Evolutionary conservation across 2,888 invertebrate genomes (phyloP).

Genomic region (Clivina fossor): DNA sequence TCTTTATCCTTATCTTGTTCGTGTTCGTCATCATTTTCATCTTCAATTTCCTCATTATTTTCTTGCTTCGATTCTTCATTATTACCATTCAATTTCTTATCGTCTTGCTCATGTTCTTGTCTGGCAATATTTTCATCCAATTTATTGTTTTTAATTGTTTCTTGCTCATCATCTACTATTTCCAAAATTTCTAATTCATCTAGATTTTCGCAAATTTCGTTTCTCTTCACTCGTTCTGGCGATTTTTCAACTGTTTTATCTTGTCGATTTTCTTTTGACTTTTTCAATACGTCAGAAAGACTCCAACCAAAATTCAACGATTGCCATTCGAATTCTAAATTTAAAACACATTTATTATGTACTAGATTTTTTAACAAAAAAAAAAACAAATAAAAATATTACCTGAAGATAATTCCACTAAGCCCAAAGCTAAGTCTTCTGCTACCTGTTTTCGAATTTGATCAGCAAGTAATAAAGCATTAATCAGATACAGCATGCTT

Average conservation of each 20-base stretch:
- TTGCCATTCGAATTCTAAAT: constrained; percentile 81
- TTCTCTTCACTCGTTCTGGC: constrained; percentile 42
- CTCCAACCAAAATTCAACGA: constrained; percentile 95
- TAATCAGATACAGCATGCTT: constrained; percentile 91
- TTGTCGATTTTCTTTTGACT: constrained; percentile 53
- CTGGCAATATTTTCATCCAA: constrained; percentile 35
- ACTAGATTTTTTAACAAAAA: too few relatives aligned
- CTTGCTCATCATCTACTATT: too few relatives aligned
- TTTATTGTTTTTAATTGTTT: constrained; percentile 43
- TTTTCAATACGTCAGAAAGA: constrained; percentile 77
- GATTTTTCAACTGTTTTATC: constrained; percentile 43
- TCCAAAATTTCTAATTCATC: too few relatives aligned
- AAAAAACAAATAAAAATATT: too few relatives aligned
- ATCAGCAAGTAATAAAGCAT: constrained; percentile 90
- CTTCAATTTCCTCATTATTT: constrained; percentile 44
- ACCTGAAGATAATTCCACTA: constrained; percentile 60
- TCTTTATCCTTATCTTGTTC: constrained; percentile 54
- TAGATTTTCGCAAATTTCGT: too few relatives aligned
- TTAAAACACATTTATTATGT: too few relatives aligned
- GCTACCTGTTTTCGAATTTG: constrained; percentile 85
- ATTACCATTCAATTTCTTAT: too few relatives aligned
- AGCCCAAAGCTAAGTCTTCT: constrained; percentile 71
- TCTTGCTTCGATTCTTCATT: too few relatives aligned
- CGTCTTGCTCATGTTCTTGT: constrained; percentile 43
- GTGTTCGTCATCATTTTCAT: constrained; percentile 43